A percentile compares a stretch with the other conserved stretches of the same genome.
Conservation (phyloP, 2,113 vertebrate species). For the Piliocolobus tephrosceles region DNA sequence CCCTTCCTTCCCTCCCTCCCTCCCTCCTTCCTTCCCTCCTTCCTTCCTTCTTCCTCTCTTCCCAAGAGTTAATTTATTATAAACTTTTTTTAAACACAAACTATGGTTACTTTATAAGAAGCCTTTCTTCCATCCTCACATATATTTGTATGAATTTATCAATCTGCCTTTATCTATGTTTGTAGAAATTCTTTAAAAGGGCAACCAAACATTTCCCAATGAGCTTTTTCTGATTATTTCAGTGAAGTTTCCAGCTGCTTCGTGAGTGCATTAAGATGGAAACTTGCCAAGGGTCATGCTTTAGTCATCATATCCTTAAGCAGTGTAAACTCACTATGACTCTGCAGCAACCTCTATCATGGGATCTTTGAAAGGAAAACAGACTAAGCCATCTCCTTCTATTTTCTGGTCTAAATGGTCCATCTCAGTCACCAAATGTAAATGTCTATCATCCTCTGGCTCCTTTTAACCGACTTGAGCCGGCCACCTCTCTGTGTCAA, state of each 20-base stretch:
- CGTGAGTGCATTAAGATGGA: neutral
- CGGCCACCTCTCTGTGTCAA: neutral
- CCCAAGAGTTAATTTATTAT: fast-evolving
- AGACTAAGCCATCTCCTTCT: neutral
- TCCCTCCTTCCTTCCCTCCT: neutral
- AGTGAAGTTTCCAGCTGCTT: neutral
- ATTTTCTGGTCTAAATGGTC: neutral
- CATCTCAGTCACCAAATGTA: neutral
- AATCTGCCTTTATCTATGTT: neutral
- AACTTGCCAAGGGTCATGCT: neutral
- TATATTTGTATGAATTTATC: neutral
- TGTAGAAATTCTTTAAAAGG: neutral
- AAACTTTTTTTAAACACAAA: neutral
- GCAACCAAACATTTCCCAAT: neutral
- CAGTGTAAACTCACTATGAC: constrained; percentile 55
- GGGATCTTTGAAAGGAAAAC: constrained; percentile 64
- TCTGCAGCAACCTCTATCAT: neutral
- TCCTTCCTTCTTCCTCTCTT: fast-evolving
- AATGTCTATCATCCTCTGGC: neutral
- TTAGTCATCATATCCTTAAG: constrained; percentile 74
- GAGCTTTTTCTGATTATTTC: no score
- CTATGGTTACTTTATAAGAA: no score
- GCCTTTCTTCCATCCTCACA: neutral
- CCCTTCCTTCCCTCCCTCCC: fast-evolving
- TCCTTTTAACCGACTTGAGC: neutral